Percentiles rank a stretch among this genome's conserved stretches.
Conservation (phyloP, 2,888 invertebrate species). For the Villa cingulata region DNA sequence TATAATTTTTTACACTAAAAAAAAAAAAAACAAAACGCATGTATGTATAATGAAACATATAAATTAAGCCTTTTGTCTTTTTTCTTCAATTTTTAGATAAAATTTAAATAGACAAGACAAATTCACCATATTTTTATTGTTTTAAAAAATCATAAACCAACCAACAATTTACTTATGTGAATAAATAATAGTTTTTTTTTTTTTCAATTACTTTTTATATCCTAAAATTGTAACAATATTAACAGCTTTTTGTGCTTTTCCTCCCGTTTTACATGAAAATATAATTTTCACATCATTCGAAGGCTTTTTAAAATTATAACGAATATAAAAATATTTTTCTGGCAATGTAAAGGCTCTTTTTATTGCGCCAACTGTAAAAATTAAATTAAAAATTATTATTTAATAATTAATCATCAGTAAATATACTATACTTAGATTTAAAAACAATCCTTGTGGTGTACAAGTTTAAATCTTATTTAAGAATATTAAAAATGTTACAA, state of each 20-base stretch:
- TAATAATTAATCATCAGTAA: too few relatives aligned
- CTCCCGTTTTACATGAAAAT: constrained; percentile 54
- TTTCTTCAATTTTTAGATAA: too few relatives aligned
- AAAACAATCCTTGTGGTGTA: too few relatives aligned
- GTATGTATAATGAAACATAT: too few relatives aligned
- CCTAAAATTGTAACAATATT: constrained; percentile 34
- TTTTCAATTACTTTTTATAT: constrained; percentile 20
- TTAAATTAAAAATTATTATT: constrained; percentile 21
- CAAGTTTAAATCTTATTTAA: too few relatives aligned
- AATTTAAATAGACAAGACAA: too few relatives aligned
- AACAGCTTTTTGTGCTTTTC: constrained; percentile 48
- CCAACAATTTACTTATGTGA: too few relatives aligned
- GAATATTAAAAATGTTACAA: too few relatives aligned
- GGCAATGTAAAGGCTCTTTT: constrained; percentile 8
- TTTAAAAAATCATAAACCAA: background rate
- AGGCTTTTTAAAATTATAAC: constrained; percentile 37
- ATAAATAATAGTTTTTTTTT: background rate
- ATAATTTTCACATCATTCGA: constrained; percentile 42
- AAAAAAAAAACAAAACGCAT: background rate
- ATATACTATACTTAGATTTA: too few relatives aligned
- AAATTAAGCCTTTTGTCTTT: too few relatives aligned
- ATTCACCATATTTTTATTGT: background rate
- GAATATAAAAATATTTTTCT: constrained; percentile 16
- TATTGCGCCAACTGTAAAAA: constrained; percentile 6
- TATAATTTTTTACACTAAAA: constrained; percentile 25